Conservation (phyloP, 2,113 vertebrate genomes). For the Mustelus asterias region DNA sequence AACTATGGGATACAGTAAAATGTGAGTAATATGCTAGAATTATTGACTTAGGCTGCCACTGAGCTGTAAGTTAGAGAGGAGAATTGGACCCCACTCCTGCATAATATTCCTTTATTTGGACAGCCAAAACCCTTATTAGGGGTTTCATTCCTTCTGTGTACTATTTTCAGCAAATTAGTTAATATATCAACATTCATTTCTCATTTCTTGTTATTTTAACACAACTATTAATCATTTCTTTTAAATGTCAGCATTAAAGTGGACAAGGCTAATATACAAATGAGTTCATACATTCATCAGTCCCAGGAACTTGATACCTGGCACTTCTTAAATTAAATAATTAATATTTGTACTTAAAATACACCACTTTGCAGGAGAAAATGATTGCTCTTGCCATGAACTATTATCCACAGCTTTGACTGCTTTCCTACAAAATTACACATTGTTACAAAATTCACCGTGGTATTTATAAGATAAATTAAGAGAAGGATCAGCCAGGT, state of each 20-base stretch:
- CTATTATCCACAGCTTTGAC: background rate
- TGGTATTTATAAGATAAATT: background rate
- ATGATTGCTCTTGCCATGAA: slow-evolving; percentile 1
- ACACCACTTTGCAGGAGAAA: background rate
- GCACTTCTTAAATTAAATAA: slow-evolving; percentile 7
- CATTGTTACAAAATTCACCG: background rate
- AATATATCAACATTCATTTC: background rate
- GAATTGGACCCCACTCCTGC: background rate
- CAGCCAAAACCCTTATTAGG: background rate
- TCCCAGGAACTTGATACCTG: background rate
- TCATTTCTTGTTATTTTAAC: background rate
- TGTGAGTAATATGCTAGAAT: background rate
- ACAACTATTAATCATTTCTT: background rate
- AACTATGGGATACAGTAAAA: background rate
- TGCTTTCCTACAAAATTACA: background rate
- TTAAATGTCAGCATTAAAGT: background rate
- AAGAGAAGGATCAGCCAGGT: background rate
- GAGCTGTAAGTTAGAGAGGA: background rate
- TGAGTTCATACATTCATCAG: slow-evolving; percentile 10
- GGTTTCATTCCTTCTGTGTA: background rate
- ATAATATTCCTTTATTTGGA: background rate
- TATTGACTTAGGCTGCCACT: background rate
- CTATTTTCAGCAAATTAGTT: slow-evolving; percentile 14
- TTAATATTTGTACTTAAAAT: slow-evolving; percentile 13
- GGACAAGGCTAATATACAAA: background rate